Evolutionary conservation across 37 sponge, comb jelly and placozoan species (phyloP), one percentile per base, ranked within the genome.

Genomic region (Petrosia ficiformis): DNA sequence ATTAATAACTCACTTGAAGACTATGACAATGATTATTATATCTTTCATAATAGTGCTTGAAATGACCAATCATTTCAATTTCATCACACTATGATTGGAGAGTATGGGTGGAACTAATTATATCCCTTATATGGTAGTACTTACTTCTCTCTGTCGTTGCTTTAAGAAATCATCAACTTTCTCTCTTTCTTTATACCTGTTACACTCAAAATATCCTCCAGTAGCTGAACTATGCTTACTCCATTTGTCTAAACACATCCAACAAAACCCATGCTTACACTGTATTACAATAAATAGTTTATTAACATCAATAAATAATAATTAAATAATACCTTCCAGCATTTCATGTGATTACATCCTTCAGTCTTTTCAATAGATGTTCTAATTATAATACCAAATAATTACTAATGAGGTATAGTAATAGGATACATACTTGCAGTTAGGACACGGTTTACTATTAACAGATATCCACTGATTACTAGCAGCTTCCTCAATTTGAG

Each of bases 341-440:
- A 95, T n/a, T 76, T 77, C 92, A 95, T 91, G 78, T 95, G 96
- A 29, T 95, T 95, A 68, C 96, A 95, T 1, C 96, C 96, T 63
- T 85, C 87, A n/a, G 80, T 95, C 84, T 86, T 95, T 84, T 95
- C 86, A n/a, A 95, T 95, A 6, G 86, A 93, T 32, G 79, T 59
- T 65, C 94, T 93, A 58, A 8, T 57, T 16, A 31, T 36, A 24
- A 14, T 36, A 39, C 8, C 36, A 63, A 35, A 74, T 54, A 28
- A n/a, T 60, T 2, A 26, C 25, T 54, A 21, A 4, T 34, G 8
- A 28, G 25, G 59, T 39, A 14, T 52, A 60, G 25, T 16, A 43
- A 67, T 63, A 24, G 24, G 34, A 3, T 2, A 79, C 94, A 65
- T 42, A 94, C 96, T 72, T 82, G 93, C 96, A 95, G 59, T 80